Evolutionary conservation across 2,113 vertebrate genomes (phyloP), one percentile per base, ranked within the genome.

Genomic region (Rhodinocichla rosea): DNA sequence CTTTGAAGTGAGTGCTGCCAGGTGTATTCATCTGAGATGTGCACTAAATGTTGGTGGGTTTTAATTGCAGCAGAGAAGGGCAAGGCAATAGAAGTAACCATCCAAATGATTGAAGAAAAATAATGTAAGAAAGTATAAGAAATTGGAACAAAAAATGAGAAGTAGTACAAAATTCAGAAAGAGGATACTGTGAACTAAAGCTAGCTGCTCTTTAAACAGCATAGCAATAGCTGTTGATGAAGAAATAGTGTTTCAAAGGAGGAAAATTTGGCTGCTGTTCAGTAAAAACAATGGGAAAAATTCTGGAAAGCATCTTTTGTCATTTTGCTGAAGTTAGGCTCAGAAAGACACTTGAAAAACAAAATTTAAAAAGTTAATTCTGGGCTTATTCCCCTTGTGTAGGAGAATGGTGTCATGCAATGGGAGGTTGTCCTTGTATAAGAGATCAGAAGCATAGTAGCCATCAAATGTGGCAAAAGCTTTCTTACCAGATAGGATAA

Each of bases 341-440:
- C 11, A 45, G 39, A 13, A 87, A 71, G 11, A 26, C 28, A 37
- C 24, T 76, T 60, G 32, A 79, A 78, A 91, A 75, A 26, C n/a
- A 16, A 71, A 50, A 44, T 55, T 18, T 42, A 5, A 33, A 7
- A 37, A 49, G 13, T 37, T 89, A 32, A 35, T 81, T 74, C 26
- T 71, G 45, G 13, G 37, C 7, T 65, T 65, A 45, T 2, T 69
- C 5, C 27, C 2, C 8, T 19, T 1, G 0, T 27, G 9, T 35
- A 45, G 33, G 30, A 68, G 37, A 69, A 49, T 11, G 32, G 32
- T 65, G 13, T 26, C 27, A 42, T 22, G 11, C 33, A 44, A 12
- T 8, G 17, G 4, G 16, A 47, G 32, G 6, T 47, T 45, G 24
- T 40, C 33, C 8, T 49, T 52, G 40, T 28, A 2, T 14, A 35